Conservation (phyloP, 2,113 vertebrate genomes). For the Arenaria interpres region DNA sequence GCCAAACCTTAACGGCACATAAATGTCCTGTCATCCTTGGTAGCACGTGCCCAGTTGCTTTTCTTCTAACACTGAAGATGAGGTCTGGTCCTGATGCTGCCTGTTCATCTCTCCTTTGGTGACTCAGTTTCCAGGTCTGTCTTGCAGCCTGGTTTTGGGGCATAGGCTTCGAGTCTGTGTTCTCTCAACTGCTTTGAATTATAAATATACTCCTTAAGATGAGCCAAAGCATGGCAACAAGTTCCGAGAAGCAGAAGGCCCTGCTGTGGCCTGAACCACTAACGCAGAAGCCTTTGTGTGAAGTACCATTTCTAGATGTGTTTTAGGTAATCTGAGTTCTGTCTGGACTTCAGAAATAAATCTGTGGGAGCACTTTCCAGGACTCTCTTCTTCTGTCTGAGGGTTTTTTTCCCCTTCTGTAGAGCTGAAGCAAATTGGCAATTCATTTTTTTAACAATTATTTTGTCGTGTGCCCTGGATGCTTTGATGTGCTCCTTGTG, state of each 20-base stretch:
- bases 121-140: too few species aligned
- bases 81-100: background rate
- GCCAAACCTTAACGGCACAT: fast-evolving
- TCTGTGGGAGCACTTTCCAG: background rate
- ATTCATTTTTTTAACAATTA: background rate
- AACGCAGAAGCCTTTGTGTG: background rate
- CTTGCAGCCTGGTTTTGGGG: background rate
- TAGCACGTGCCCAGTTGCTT: fast-evolving
- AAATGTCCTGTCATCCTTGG: background rate
- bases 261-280: background rate
- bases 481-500: background rate
- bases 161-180: background rate
- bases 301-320: background rate
- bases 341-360: background rate
- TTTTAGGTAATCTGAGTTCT: background rate
- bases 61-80: background rate
- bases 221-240: background rate
- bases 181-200: background rate
- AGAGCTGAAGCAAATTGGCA: background rate
- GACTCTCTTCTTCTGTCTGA: background rate
- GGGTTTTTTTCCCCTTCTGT: background rate
- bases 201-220: fast-evolving
- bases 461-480: fast-evolving
- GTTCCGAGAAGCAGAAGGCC: background rate
- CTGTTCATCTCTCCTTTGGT: background rate